phyloP scores from a whole-genome alignment of 1,140 invertebrate species.

The Ceratina calcarata region DNA sequence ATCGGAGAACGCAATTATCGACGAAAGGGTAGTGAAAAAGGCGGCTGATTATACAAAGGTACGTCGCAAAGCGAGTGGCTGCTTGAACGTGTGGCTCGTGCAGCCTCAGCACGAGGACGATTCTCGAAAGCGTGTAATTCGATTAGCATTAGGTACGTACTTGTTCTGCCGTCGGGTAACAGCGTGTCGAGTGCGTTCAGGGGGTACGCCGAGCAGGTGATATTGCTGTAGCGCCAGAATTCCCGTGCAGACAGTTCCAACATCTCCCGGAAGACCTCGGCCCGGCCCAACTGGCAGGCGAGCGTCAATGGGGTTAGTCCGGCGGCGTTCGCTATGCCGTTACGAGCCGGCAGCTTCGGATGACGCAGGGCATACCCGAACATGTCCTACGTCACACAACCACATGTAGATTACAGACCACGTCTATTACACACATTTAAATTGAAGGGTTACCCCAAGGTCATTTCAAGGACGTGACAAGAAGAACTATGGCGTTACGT shows the following conservation, averaged over 20 bases:
- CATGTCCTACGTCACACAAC: slow-evolving; percentile 89
- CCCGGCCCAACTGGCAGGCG: slow-evolving; percentile 96
- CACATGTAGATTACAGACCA: slow-evolving; percentile 12
- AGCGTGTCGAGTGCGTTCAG: slow-evolving; percentile 97
- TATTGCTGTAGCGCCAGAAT: slow-evolving; percentile 99
- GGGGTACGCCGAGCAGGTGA: slow-evolving; percentile 99
- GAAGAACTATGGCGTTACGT: no score
- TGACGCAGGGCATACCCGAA: slow-evolving; percentile 98
- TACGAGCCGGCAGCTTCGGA: slow-evolving; percentile 94
- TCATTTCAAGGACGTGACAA: no score
- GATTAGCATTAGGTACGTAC: slow-evolving; percentile 84
- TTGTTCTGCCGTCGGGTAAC: slow-evolving; percentile 94
- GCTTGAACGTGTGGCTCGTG: slow-evolving; percentile 34
- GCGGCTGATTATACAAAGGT: slow-evolving; percentile 40
- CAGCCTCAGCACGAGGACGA: slow-evolving; percentile 41
- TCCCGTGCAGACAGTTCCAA: slow-evolving; percentile 96
- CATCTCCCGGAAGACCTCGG: slow-evolving; percentile 98
- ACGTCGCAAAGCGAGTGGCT: slow-evolving; percentile 53
- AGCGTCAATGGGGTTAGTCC: slow-evolving; percentile 97
- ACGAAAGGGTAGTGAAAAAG: neutral
- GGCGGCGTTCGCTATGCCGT: slow-evolving; percentile 92
- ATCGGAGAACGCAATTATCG: no score
- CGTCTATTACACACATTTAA: neutral
- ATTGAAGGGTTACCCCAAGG: neutral
- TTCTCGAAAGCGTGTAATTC: slow-evolving; percentile 69